Base-by-base conservation (phyloP, 2,797 vertebrate species). In the Lophius americanus region DNA sequence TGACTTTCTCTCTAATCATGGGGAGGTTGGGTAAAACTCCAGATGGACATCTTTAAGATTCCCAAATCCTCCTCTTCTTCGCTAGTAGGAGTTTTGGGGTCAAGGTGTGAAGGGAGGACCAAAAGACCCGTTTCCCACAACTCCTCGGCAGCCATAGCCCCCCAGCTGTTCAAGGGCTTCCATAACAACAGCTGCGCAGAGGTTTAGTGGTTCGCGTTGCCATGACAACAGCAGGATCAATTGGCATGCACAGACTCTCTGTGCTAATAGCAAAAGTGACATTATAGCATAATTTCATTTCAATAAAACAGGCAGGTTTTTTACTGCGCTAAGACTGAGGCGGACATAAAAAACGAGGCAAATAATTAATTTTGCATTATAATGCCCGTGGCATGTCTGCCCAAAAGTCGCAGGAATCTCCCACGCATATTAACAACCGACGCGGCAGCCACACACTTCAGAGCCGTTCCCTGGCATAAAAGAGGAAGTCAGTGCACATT, bases 131-230 rank as follows among this genome's bases (percentile, higher is more conserved):
- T 91, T 93, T 93, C 91, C 93, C 93, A 93, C 88, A 94, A 91
- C 91, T 89, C 90, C 87, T 85, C 80, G 33, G 65, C 83, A 90
- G 87, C 89, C 78, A 86, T 82, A 92, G 89, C 88, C 93, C 91
- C 84, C 91, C 92, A 94, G 92, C 92, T 94, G 92, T 93, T 94
- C 86, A 76, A 90, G 91, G 87, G 84, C 92, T 92, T 91, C 86
- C 86, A 94, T 91, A 93, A 93, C 92, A 94, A 92, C 94, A 94
- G 92, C 92, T 94, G 93, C 89, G 85, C 74, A 81, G 91, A 91
- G 90, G 86, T 92, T 94, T 92, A 90, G 90, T 91, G 90, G 91
- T 91, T 90, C 88, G 84, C 50, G 93, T 94, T 94, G 91, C 93
- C 79, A 94, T 94, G 93, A 92, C 94, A 93, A 95, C 92, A 83